Conservation (phyloP, 2,113 vertebrate genomes). For the Plecturocebus donacophilus region DNA sequence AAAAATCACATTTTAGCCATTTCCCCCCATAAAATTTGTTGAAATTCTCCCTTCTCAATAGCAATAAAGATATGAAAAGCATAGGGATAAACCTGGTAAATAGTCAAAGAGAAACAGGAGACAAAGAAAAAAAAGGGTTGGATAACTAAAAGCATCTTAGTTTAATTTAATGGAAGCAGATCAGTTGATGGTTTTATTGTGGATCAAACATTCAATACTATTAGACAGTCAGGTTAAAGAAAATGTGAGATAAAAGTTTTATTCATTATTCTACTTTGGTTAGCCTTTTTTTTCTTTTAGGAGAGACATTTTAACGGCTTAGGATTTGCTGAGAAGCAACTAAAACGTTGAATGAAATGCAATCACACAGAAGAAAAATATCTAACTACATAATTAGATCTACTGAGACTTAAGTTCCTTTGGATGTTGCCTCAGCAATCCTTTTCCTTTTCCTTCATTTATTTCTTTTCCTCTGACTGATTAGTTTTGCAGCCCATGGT, state of each 20-base stretch:
- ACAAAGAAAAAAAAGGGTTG: background rate
- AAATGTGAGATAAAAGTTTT: background rate
- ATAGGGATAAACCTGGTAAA: background rate
- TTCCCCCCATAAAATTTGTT: background rate
- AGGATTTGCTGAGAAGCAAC: background rate
- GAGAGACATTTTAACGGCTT: background rate
- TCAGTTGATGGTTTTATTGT: background rate
- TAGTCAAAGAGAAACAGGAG: background rate
- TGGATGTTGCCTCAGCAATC: background rate
- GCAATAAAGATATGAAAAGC: background rate
- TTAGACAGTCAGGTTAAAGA: background rate
- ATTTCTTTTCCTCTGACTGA: background rate
- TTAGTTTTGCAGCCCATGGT: background rate
- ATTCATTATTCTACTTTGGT: background rate
- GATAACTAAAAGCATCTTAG: background rate
- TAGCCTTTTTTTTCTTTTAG: background rate
- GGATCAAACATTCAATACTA: background rate
- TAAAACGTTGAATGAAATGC: slow-evolving; percentile 43
- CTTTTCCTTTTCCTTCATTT: background rate
- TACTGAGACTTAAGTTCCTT: background rate
- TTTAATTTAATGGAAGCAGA: background rate
- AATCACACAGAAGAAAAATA: slow-evolving; percentile 3
- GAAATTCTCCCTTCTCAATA: background rate
- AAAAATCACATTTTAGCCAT: background rate
- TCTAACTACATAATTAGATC: background rate